Conservation (phyloP, 2,113 vertebrate genomes). For the Nycticorax nycticorax region DNA sequence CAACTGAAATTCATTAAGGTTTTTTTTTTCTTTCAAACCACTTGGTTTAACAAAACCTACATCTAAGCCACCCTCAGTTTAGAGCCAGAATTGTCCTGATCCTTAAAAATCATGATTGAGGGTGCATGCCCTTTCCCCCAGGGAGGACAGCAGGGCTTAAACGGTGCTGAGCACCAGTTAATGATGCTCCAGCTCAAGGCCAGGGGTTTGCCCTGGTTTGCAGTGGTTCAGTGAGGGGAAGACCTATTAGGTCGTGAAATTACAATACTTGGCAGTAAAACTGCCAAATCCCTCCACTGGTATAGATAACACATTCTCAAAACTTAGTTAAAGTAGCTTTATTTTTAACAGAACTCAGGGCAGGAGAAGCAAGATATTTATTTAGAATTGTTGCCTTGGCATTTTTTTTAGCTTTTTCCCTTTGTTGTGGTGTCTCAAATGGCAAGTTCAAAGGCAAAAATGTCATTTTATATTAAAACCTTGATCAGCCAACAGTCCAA, state of each 20-base stretch:
- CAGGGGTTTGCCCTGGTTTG: background rate
- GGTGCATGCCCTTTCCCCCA: background rate
- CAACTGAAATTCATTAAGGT: background rate
- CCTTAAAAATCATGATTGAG: background rate
- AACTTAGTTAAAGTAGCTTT: background rate
- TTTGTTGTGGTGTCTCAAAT: background rate
- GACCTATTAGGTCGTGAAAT: background rate
- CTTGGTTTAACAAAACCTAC: background rate
- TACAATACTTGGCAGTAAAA: background rate
- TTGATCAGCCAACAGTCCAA: background rate
- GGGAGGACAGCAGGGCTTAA: background rate
- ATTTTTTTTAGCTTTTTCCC: background rate
- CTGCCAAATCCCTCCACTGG: accelerated
- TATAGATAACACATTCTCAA: background rate
- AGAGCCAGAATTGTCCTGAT: background rate
- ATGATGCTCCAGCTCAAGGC: background rate
- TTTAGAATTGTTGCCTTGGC: background rate
- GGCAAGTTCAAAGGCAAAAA: background rate
- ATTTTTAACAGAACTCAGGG: background rate
- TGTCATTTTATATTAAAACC: background rate
- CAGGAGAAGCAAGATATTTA: background rate
- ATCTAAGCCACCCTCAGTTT: background rate
- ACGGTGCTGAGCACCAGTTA: background rate
- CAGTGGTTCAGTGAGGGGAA: background rate
- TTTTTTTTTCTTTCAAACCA: background rate